These are phyloP conservation scores for Drosophila burlai DNA, from an alignment of 1,140 invertebrate genomes.

Conservation along the genomic window DNA sequence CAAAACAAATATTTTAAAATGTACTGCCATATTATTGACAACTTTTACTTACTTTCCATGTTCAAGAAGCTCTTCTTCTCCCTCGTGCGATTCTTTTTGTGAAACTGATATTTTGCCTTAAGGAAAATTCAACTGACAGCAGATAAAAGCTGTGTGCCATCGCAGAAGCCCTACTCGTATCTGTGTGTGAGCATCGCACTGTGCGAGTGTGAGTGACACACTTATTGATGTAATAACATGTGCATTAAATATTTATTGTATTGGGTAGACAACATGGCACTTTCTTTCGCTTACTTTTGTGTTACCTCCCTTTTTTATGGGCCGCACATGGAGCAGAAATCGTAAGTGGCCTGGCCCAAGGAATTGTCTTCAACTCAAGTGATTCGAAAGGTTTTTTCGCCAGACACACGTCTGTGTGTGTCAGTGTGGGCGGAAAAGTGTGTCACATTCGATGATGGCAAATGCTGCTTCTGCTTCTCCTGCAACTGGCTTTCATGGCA, in stretches of 20 bases:
- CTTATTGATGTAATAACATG: slow-evolving; percentile 84
- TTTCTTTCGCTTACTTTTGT: slow-evolving; percentile 60
- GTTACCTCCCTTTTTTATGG: slow-evolving; percentile 32
- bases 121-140: slow-evolving; percentile 22
- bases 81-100: slow-evolving; percentile 2
- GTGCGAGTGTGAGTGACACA: slow-evolving; percentile 67
- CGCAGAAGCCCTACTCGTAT: slow-evolving; percentile 13
- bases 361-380: slow-evolving; percentile 45
- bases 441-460: slow-evolving; percentile 48
- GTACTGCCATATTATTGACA: not conserved
- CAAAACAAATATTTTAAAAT: not conserved
- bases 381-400: slow-evolving; percentile 36
- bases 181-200: slow-evolving; percentile 1
- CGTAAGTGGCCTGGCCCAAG: slow-evolving; percentile 48
- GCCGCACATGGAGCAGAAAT: slow-evolving; percentile 42
- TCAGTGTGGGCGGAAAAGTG: slow-evolving; percentile 22
- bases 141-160: slow-evolving; percentile 70
- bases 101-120: slow-evolving; percentile 1
- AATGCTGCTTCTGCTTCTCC: not conserved
- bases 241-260: slow-evolving; percentile 84
- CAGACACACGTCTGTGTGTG: slow-evolving; percentile 11
- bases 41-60: not conserved
- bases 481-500: slow-evolving; percentile 5
- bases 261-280: slow-evolving; percentile 79
- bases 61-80: not conserved